Percentiles rank a stretch among this genome's conserved stretches.
These are phyloP conservation scores for Camelus dromedarius DNA, from an alignment of 2,113 vertebrate species.

Conservation along the genomic window DNA sequence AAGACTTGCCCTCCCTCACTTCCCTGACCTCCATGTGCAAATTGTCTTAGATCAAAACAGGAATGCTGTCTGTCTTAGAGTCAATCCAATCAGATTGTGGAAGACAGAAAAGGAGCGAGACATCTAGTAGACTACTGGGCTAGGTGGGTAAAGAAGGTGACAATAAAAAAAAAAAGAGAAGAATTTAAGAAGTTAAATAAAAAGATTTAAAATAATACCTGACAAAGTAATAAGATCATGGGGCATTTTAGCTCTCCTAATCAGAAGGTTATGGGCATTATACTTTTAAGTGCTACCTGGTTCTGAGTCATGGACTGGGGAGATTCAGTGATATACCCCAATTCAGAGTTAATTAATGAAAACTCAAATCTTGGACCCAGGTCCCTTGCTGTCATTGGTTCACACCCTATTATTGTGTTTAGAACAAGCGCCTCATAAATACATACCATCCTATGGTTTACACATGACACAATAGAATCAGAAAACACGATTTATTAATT, in stretches of 20 bases:
- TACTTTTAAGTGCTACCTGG: neutral
- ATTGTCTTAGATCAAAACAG: neutral
- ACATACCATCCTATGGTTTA: neutral
- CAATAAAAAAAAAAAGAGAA: neutral
- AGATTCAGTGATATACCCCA: neutral
- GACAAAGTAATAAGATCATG: accelerated
- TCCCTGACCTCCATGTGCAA: neutral
- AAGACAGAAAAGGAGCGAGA: neutral
- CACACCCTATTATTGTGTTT: neutral
- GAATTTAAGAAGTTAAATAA: neutral
- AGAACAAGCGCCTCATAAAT: neutral
- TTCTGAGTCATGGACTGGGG: neutral
- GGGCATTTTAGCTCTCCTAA: neutral
- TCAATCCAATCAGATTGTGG: neutral
- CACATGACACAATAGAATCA: accelerated
- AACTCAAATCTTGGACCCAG: neutral
- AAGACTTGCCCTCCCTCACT: neutral
- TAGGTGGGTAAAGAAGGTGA: neutral
- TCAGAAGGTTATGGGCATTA: neutral
- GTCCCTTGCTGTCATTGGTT: neutral
- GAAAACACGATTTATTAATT: neutral
- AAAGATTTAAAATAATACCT: neutral
- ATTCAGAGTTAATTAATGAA: neutral
- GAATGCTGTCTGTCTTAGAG: neutral
- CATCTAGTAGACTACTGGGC: neutral